Evolutionary conservation across 2,113 vertebrate species (phyloP).

Genomic region (Microtus oregoni): DNA sequence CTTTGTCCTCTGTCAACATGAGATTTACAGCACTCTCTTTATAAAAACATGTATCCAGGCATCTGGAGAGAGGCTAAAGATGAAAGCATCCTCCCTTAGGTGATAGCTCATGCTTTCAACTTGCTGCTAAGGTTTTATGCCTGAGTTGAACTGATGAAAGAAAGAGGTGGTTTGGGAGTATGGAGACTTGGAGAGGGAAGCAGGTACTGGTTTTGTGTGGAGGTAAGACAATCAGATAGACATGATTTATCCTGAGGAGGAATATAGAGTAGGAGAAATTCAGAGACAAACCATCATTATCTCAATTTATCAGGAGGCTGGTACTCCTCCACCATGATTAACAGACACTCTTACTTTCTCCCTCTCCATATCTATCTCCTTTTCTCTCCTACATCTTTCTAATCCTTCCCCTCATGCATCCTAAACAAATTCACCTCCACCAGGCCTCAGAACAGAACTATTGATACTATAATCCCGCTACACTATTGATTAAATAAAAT

Average conservation of each 20-base stretch:
- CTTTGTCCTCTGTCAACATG: neutral
- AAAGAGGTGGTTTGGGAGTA: neutral
- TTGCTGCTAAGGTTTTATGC: neutral
- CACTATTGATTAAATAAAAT: constrained; percentile 44
- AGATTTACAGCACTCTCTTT: neutral
- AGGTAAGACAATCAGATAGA: neutral
- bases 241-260: neutral
- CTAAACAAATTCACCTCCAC: neutral
- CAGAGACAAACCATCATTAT: neutral
- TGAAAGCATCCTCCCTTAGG: neutral
- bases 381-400: neutral
- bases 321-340: neutral
- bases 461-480: neutral
- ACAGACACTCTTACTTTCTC: neutral
- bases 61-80: neutral
- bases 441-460: neutral
- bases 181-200: neutral
- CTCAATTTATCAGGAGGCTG: neutral
- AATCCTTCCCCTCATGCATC: neutral
- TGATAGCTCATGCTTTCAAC: neutral
- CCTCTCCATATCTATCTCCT: neutral
- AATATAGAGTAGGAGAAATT: neutral
- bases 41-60: neutral
- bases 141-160: neutral
- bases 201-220: neutral